Evolutionary conservation across 2,797 vertebrate species (phyloP), one percentile per base, ranked within the genome.

Genomic region (Darevskia nairensis): DNA sequence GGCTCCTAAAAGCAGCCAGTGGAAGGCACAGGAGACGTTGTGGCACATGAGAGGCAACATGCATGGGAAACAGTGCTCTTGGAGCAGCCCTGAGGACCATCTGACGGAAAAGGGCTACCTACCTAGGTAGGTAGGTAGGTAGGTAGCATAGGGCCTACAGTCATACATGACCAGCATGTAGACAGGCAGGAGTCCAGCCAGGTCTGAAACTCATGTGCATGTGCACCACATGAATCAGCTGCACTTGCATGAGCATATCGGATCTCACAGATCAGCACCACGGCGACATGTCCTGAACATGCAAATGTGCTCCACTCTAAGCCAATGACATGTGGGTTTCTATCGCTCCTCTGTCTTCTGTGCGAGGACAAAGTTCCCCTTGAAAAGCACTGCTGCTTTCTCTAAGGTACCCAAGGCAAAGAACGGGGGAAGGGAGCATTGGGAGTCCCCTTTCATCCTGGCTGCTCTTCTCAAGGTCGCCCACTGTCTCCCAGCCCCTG

Each of bases 381-480:
- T 81, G 66, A 32, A 15, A 44, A 59, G 25, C 27, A 76, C 79
- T 71, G 32, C 23, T 10, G 61, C 50, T 78, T 27, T 10, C 64
- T 75, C 44, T 21, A 66, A 32, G 23, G 3, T 66, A 78, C n/a
- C 80, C 59, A 27, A 80, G 61, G 68, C 83, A 83, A 81, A 39
- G 9, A 23, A 8, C 0, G 3, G 10, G 3, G 4, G 3, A 19
- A 69, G 3, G 46, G 9, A 46, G 2, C 61, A 19, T 17, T 44
- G 69, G 84, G 78, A 74, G 46, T 80, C 41, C 44, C 86, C 85
- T 89, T 82, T 76, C 79, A 61, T 74, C 89, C 68, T 0, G 0
- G 35, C 46, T 39, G 32, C 68, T 72, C 21, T 74, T 85, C 80
- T 89, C 90, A 92, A 93, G 93, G 92, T 94, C 86, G 46, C 87